Percentiles rank a stretch among this genome's conserved stretches.
Evolutionary conservation across 2,113 vertebrate genomes (phyloP).

Genomic region (Tachycineta bicolor): DNA sequence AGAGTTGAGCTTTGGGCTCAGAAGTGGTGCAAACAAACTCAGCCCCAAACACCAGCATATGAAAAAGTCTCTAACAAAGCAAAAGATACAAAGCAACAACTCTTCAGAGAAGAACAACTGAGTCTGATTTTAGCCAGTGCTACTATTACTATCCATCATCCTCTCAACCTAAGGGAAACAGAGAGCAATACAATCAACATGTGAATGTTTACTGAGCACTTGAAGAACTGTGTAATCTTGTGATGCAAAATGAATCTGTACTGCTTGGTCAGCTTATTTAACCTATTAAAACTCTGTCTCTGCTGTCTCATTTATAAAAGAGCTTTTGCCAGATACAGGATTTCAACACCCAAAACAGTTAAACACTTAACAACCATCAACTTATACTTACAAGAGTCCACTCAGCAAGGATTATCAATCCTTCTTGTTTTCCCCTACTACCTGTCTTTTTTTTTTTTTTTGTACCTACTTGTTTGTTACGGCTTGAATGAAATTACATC

Average conservation of each 20-base stretch:
- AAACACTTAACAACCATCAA: not conserved
- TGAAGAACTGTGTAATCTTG: not conserved
- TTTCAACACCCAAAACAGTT: not conserved
- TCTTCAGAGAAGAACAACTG: not conserved
- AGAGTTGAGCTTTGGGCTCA: not conserved
- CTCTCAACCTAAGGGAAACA: not conserved
- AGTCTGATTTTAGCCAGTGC: not conserved
- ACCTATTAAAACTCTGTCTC: not conserved
- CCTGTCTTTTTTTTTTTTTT: not conserved
- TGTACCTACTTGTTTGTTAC: not conserved
- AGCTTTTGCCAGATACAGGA: not conserved
- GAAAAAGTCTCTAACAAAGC: not conserved
- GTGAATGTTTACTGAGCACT: not conserved
- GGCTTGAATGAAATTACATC: slow-evolving; percentile 30
- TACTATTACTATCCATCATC: not conserved
- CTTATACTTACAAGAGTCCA: not conserved
- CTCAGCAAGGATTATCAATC: not conserved
- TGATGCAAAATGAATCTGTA: not conserved
- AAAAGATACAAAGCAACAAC: not conserved
- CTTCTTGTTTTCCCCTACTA: not conserved
- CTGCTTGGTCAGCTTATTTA: not conserved
- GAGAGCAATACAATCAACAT: not conserved
- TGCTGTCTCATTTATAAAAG: not conserved
- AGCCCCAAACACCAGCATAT: not conserved
- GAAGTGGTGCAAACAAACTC: not conserved